These are phyloP conservation scores for Tylochromis polylepis DNA, from an alignment of 2,113 vertebrate species.

Conservation along the genomic window DNA sequence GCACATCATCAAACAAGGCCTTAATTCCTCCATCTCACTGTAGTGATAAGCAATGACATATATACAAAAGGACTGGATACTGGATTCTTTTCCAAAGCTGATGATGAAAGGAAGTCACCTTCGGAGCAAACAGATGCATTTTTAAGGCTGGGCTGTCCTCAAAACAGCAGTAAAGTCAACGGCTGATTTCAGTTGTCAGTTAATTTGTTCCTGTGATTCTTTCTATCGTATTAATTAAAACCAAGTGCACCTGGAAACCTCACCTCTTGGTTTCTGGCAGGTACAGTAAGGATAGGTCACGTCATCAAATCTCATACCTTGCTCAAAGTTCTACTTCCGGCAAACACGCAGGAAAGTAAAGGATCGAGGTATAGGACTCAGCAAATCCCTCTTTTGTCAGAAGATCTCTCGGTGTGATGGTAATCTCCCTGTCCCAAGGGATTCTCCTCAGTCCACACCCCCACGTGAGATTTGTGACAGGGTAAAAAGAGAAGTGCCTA, in stretches of 20 bases:
- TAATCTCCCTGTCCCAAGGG: constrained; percentile 65
- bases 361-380: constrained; percentile 41
- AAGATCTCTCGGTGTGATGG: constrained; percentile 53
- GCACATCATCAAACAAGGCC: constrained; percentile 1
- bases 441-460: constrained; percentile 66
- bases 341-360: constrained; percentile 26
- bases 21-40: neutral
- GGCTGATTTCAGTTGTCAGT: neutral
- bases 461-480: constrained; percentile 62
- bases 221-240: neutral
- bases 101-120: neutral
- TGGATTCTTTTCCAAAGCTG: neutral
- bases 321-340: constrained; percentile 19
- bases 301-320: neutral
- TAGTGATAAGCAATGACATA: neutral
- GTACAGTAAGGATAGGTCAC: neutral
- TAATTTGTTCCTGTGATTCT: neutral
- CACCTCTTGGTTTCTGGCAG: neutral
- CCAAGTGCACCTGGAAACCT: neutral
- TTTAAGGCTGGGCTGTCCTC: neutral
- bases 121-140: neutral
- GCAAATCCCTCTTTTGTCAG: constrained; percentile 70
- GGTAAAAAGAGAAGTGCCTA: constrained; percentile 58
- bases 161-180: neutral
- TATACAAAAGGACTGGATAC: neutral